Percentiles rank a stretch among this genome's conserved stretches.
Evolutionary conservation across 1,140 invertebrate species (phyloP).

Genomic region (Pogonomyrmex californicus): DNA sequence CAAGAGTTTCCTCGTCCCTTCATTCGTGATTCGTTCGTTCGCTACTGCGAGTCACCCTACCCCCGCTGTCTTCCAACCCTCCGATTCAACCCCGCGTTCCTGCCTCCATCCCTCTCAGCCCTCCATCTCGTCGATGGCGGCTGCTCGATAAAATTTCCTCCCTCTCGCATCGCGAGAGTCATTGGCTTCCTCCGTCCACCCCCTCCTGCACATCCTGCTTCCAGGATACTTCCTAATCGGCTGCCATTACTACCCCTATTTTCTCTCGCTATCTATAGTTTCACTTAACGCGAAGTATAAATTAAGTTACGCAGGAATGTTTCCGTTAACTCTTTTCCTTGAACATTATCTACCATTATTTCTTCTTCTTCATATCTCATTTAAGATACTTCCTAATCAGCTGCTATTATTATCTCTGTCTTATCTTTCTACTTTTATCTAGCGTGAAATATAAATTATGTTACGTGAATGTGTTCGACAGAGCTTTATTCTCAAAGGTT

Average conservation of each 20-base stretch:
- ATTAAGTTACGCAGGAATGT: constrained; percentile 56
- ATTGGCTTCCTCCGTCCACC: constrained; percentile 55
- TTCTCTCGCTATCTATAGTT: constrained; percentile 55
- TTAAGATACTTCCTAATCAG: constrained; percentile 53
- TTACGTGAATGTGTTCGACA: neutral
- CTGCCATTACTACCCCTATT: constrained; percentile 64
- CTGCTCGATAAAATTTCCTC: constrained; percentile 69
- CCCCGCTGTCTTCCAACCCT: constrained; percentile 42
- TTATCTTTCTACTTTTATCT: constrained; percentile 18
- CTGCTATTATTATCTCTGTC: constrained; percentile 36
- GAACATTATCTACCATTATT: constrained; percentile 49
- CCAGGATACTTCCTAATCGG: constrained; percentile 60
- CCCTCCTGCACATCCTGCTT: constrained; percentile 51
- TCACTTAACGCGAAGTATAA: constrained; percentile 52
- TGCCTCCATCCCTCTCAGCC: constrained; percentile 59
- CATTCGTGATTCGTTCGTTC: constrained; percentile 36
- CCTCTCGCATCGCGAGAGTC: constrained; percentile 56
- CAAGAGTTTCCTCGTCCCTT: constrained; percentile 44
- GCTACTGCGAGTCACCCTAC: constrained; percentile 41
- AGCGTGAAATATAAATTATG: neutral
- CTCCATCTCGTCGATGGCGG: constrained; percentile 54
- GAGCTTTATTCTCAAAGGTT: neutral
- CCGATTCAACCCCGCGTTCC: constrained; percentile 31
- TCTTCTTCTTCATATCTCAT: constrained; percentile 39
- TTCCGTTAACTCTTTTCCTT: constrained; percentile 49